Evolutionary conservation across 1,140 invertebrate genomes (phyloP).

Genomic region (Augochlora pura): DNA sequence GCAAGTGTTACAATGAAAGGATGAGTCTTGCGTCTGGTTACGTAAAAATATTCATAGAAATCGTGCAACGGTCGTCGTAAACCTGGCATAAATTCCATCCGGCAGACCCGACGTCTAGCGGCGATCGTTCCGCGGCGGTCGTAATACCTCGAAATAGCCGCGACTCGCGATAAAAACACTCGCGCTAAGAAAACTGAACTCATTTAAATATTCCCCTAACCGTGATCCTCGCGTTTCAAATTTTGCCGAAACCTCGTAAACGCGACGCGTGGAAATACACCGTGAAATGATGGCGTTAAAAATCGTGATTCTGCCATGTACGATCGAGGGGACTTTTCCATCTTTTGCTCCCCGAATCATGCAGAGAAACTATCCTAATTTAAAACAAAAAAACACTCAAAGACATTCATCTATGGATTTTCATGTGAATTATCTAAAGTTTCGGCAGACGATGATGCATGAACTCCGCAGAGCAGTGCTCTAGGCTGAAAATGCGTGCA

Average conservation of each 20-base stretch:
- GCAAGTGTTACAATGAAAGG: neutral
- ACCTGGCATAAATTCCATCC: neutral
- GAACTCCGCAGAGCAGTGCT: too few species aligned
- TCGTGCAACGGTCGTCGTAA: neutral
- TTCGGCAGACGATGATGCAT: too few species aligned
- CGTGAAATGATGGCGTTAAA: neutral
- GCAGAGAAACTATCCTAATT: too few species aligned
- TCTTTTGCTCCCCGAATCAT: neutral
- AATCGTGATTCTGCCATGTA: neutral
- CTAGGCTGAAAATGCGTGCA: too few species aligned
- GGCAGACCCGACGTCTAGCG: neutral
- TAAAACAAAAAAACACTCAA: too few species aligned
- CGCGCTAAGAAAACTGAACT: neutral
- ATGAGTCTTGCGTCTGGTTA: neutral
- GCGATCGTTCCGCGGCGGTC: neutral
- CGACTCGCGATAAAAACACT: neutral
- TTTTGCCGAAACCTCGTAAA: neutral
- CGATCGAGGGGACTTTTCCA: neutral
- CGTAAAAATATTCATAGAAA: neutral
- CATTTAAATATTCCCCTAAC: neutral
- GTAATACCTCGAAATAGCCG: neutral
- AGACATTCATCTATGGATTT: neutral
- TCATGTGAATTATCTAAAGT: too few species aligned
- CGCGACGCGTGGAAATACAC: neutral
- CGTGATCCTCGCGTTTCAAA: neutral